phyloP scores from a whole-genome alignment of 1,140 invertebrate genomes.

The Aphaenogaster rudis region DNA sequence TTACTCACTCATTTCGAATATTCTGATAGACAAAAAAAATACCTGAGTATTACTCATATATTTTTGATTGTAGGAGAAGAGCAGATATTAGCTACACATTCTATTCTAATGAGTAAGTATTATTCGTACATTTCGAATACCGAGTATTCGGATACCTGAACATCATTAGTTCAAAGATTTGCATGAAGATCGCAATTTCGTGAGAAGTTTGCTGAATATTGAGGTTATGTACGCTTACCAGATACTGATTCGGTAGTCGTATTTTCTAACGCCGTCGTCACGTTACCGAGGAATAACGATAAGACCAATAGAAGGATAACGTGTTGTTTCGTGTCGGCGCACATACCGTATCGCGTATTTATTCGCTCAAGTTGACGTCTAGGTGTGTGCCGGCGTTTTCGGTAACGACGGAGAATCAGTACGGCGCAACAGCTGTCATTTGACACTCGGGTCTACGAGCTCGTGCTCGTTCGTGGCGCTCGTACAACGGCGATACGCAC shows the following conservation, averaged over 20 bases:
- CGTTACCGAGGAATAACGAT: constrained; percentile 13
- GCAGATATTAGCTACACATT: background rate
- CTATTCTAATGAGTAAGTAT: background rate
- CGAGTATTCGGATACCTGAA: background rate
- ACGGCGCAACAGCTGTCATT: constrained; percentile 76
- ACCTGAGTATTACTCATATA: no score
- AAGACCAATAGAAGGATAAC: constrained; percentile 4
- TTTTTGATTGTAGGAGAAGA: background rate
- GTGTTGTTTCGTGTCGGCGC: constrained; percentile 29
- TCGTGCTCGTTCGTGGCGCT: constrained; percentile 38
- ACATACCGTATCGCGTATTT: constrained; percentile 37
- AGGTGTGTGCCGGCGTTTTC: constrained; percentile 39
- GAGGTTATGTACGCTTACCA: constrained; percentile 75
- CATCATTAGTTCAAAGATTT: background rate
- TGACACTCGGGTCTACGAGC: constrained; percentile 58
- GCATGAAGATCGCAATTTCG: background rate
- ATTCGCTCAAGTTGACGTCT: constrained; percentile 25
- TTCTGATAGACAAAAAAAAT: background rate
- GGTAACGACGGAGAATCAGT: constrained; percentile 40
- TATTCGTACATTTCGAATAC: background rate
- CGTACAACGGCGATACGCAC: constrained; percentile 10
- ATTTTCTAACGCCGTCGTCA: background rate
- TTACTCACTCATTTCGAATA: background rate
- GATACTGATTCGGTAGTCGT: background rate
- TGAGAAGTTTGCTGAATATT: constrained; percentile 41